Evolutionary conservation across 1,140 invertebrate species (phyloP).

Genomic region (Orussus abietinus): DNA sequence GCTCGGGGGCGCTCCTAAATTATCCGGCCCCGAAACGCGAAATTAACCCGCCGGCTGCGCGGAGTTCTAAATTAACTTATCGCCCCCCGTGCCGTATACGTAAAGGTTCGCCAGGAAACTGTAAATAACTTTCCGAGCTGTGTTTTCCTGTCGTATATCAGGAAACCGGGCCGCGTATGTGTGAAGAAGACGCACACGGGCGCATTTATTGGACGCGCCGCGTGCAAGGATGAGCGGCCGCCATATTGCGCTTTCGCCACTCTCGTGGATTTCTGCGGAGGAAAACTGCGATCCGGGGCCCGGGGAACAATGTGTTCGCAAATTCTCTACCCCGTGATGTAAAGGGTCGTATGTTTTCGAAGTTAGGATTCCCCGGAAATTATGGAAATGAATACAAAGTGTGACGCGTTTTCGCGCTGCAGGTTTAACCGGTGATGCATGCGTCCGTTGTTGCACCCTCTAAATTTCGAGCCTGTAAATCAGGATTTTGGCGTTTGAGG

Average conservation of each 20-base stretch:
- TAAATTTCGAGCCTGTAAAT: too few species aligned
- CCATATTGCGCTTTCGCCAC: background rate
- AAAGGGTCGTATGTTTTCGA: too few species aligned
- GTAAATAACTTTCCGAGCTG: slow-evolving; percentile 35
- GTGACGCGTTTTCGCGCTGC: too few species aligned
- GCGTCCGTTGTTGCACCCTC: too few species aligned
- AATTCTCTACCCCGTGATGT: slow-evolving; percentile 5
- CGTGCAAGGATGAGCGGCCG: slow-evolving; percentile 12
- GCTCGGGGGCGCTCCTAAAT: too few species aligned
- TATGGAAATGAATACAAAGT: too few species aligned
- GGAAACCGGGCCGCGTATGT: slow-evolving; percentile 10
- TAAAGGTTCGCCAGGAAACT: slow-evolving; percentile 17
- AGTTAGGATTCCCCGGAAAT: too few species aligned
- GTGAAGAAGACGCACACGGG: slow-evolving; percentile 8
- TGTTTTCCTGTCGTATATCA: slow-evolving; percentile 30
- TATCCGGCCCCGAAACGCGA: slow-evolving; percentile 11
- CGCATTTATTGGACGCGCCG: slow-evolving; percentile 2
- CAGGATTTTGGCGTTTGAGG: too few species aligned
- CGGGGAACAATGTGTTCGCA: slow-evolving; percentile 1
- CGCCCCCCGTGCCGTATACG: slow-evolving; percentile 18
- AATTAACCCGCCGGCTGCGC: slow-evolving; percentile 17
- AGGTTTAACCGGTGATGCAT: too few species aligned
- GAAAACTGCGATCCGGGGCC: slow-evolving; percentile 14
- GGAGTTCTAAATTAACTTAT: slow-evolving; percentile 38
- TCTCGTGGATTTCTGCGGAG: slow-evolving; percentile 9